phyloP scores from a whole-genome alignment of 1,140 invertebrate genomes.

The Schlechtendalia chinensis region DNA sequence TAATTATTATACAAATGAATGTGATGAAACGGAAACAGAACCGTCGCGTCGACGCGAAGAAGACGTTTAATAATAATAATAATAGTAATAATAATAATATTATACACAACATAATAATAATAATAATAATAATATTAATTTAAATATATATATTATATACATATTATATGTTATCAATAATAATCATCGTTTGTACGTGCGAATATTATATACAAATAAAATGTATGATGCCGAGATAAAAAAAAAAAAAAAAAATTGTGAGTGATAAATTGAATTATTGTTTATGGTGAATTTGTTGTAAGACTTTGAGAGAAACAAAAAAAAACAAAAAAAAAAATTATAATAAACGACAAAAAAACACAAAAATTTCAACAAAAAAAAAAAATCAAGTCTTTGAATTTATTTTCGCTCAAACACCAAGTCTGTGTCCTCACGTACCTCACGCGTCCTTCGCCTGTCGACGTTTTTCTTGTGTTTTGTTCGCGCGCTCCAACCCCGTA shows the following conservation, averaged over 20 bases:
- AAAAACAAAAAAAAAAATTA: neutral
- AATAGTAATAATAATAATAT: slow-evolving; percentile 18
- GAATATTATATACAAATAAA: neutral
- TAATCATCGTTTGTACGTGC: slow-evolving; percentile 18
- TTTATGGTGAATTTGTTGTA: slow-evolving; percentile 39
- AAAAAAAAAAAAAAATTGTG: neutral
- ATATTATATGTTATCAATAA: slow-evolving; percentile 31
- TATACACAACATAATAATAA: slow-evolving; percentile 3
- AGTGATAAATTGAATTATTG: slow-evolving; percentile 45
- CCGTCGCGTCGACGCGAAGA: neutral
- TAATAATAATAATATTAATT: slow-evolving; percentile 33
- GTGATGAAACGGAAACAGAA: slow-evolving; percentile 33
- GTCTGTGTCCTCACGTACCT: too few species aligned
- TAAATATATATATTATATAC: neutral
- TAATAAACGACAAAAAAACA: slow-evolving; percentile 23
- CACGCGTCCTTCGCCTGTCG: too few species aligned
- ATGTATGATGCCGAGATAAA: too few species aligned
- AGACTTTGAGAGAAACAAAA: slow-evolving; percentile 36
- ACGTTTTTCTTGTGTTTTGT: too few species aligned
- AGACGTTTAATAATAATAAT: slow-evolving; percentile 19
- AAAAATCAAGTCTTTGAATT: neutral
- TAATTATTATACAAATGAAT: slow-evolving; percentile 6
- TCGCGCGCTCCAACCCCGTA: too few species aligned
- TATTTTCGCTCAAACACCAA: neutral
- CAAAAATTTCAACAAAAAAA: slow-evolving; percentile 1